Evolutionary conservation across 1,140 invertebrate species (phyloP).

Genomic region (Camponotus pennsylvanicus): DNA sequence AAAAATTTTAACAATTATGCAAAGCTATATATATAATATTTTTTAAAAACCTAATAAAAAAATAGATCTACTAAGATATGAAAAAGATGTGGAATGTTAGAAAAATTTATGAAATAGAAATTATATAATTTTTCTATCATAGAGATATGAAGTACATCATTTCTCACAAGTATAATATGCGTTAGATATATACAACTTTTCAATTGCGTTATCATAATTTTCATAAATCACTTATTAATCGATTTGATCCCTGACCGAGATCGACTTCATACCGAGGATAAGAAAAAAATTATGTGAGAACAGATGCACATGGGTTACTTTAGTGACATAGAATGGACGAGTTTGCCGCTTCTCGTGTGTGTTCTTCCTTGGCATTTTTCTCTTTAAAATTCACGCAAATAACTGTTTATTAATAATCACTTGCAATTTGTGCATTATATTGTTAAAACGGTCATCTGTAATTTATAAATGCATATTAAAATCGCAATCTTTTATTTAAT

Average conservation of each 20-base stretch:
- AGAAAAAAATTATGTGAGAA: constrained; percentile 59
- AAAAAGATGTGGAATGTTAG: not conserved
- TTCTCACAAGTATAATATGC: not conserved
- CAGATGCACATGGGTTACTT: constrained; percentile 60
- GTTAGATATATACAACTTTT: not conserved
- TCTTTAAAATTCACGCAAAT: not conserved
- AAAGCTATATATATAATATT: not conserved
- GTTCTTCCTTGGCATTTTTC: constrained; percentile 23
- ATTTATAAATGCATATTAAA: not conserved
- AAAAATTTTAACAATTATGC: not conserved
- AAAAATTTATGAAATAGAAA: not conserved
- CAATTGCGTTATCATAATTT: not conserved
- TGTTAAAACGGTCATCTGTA: not conserved
- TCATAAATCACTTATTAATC: constrained; percentile 59
- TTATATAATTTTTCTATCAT: not conserved
- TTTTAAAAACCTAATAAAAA: not conserved
- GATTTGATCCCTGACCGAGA: constrained; percentile 38
- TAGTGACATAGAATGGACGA: constrained; percentile 33
- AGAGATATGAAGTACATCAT: not conserved
- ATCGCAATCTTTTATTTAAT: not conserved
- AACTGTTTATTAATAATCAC: constrained; percentile 9
- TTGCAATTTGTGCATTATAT: not conserved
- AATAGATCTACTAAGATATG: no score
- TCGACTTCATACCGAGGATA: constrained; percentile 20
- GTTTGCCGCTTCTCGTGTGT: constrained; percentile 3